These are phyloP conservation scores for Lypha dubia DNA, from an alignment of 2,888 invertebrate genomes.

Conservation along the genomic window DNA sequence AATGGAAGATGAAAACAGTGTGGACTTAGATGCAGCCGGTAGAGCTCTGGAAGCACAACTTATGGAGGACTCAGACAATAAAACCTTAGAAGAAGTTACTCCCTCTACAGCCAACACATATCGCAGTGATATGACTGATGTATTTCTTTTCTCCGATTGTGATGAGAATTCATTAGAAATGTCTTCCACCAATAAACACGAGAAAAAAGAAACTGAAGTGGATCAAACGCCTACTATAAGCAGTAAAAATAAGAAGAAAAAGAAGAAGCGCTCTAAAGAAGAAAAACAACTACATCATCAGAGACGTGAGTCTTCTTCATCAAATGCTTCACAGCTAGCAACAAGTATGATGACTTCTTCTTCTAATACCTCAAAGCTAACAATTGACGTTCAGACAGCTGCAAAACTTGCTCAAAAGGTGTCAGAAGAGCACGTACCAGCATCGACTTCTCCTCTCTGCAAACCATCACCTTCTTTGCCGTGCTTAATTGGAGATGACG, in stretches of 20 bases:
- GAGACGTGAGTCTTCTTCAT: conserved; percentile 76
- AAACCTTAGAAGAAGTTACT: conserved; percentile 82
- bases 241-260: conserved; percentile 88
- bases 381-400: conserved; percentile 79
- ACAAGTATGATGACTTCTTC: conserved; percentile 5
- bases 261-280: conserved; percentile 92
- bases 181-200: conserved; percentile 74
- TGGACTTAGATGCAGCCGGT: conserved; percentile 91
- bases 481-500: conserved; percentile 87
- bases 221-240: conserved; percentile 51
- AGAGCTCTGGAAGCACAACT: conserved; percentile 92
- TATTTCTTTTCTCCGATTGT: conserved; percentile 86
- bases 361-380: conserved; percentile 76
- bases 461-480: conserved; percentile 87
- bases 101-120: conserved; percentile 82
- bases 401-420: conserved; percentile 73
- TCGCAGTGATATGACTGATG: conserved; percentile 84
- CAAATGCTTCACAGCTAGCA: conserved; percentile 68
- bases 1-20: conserved; percentile 88
- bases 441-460: conserved; percentile 79
- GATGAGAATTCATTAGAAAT: conserved; percentile 85
- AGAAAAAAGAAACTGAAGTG: conserved; percentile 72
- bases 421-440: conserved; percentile 78
- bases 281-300: conserved; percentile 88
- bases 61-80: conserved; percentile 87